Percentiles rank a stretch among this genome's conserved stretches.
These are phyloP conservation scores for Arge pagana DNA, from an alignment of 2,888 invertebrate genomes.

Conservation along the genomic window DNA sequence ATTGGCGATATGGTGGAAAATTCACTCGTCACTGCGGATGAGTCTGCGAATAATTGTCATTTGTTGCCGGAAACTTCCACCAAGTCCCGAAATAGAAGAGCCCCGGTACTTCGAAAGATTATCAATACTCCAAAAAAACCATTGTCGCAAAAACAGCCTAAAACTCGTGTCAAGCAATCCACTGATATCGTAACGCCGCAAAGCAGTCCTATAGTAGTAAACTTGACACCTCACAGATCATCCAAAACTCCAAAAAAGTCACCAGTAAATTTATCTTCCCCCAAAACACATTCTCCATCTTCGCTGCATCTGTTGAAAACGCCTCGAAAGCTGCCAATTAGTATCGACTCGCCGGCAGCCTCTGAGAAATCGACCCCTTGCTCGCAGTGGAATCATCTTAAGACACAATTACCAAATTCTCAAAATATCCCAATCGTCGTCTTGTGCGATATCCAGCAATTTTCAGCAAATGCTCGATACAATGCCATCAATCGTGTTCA, in stretches of 20 bases:
- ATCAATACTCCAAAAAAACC: conserved; percentile 22
- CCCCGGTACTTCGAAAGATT: background rate
- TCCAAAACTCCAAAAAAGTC: conserved; percentile 44
- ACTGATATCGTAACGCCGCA: conserved; percentile 38
- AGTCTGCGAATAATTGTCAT: conserved; percentile 1
- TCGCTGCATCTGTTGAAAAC: conserved; percentile 36
- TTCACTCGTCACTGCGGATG: background rate
- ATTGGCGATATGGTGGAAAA: background rate
- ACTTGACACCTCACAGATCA: conserved; percentile 41
- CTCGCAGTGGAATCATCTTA: no score
- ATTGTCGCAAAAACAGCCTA: conserved; percentile 9
- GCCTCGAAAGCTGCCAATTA: conserved; percentile 39
- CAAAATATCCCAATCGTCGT: no score
- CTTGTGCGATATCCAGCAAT: no score
- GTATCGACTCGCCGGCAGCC: conserved; percentile 31
- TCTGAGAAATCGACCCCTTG: conserved; percentile 29
- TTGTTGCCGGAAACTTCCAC: background rate
- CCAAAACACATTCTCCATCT: conserved; percentile 37
- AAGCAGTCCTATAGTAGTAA: conserved; percentile 41
- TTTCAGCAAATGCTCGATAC: no score
- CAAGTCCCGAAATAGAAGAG: conserved; percentile 14
- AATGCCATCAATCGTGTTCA: no score
- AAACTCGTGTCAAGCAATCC: background rate
- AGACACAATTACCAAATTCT: no score
- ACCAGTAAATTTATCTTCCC: conserved; percentile 41